Evolutionary conservation across 2,113 vertebrate species (phyloP).

Genomic region (Heptranchias perlo): DNA sequence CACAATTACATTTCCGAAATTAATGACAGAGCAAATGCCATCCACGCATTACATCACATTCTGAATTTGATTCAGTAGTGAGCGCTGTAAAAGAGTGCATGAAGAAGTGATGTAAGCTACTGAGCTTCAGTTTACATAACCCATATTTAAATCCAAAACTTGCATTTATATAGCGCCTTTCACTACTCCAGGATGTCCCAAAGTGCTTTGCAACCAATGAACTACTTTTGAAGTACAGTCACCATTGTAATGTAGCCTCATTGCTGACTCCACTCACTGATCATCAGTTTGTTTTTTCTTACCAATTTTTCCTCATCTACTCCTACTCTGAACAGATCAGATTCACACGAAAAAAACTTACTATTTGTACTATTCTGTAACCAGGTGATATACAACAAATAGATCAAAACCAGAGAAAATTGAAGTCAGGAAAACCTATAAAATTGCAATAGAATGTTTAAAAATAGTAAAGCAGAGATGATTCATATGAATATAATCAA

Average conservation of each 20-base stretch:
- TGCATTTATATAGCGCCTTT: neutral
- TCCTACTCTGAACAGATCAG: neutral
- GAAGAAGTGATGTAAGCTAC: too few species aligned
- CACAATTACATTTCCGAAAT: neutral
- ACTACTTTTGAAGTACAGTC: neutral
- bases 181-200: neutral
- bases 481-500: neutral
- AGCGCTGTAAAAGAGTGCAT: too few species aligned
- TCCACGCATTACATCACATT: neutral
- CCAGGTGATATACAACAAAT: neutral
- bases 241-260: too few species aligned
- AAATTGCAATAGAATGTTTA: neutral
- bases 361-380: neutral
- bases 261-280: too few species aligned
- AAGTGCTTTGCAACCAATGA: neutral
- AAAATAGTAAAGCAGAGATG: neutral
- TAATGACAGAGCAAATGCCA: neutral
- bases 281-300: too few species aligned
- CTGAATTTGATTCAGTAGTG: neutral
- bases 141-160: neutral
- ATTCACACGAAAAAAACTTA: neutral
- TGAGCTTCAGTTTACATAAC: neutral
- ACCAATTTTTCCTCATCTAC: too few species aligned
- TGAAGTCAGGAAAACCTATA: neutral
- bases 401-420: neutral